These are phyloP conservation scores for Julus scandinavius DNA, from an alignment of 2,888 invertebrate genomes.

Conservation along the genomic window DNA sequence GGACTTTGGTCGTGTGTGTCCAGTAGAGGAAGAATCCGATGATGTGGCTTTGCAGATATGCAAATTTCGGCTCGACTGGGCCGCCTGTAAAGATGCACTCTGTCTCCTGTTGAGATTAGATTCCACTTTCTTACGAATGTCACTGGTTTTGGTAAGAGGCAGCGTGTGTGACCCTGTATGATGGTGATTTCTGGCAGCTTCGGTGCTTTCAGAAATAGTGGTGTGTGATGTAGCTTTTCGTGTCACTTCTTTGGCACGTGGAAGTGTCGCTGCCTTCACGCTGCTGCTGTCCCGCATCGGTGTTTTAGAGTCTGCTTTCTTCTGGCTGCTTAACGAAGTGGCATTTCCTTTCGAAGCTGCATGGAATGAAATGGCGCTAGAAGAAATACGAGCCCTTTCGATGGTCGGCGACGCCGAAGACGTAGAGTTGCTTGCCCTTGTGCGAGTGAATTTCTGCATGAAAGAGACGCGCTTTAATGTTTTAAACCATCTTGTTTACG, in stretches of 20 bases:
- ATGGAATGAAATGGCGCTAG: background rate
- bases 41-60: background rate
- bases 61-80: background rate
- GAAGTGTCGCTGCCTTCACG: constrained; percentile 40
- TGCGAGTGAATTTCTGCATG: constrained; percentile 43
- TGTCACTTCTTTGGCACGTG: constrained; percentile 38
- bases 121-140: constrained; percentile 12
- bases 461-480: background rate
- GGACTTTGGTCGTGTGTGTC: constrained; percentile 17
- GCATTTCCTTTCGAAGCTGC: background rate
- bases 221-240: background rate
- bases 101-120: background rate
- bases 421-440: constrained; percentile 28
- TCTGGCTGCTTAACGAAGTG: background rate
- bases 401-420: constrained; percentile 50
- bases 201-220: background rate
- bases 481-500: background rate
- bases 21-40: background rate
- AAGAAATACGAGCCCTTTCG: constrained; percentile 24
- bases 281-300: background rate
- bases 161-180: constrained; percentile 28
- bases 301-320: background rate
- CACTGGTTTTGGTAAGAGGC: constrained; percentile 14
- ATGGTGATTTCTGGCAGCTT: background rate
- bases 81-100: background rate